These are phyloP conservation scores for Girardinichthys multiradiatus DNA, from an alignment of 2,113 vertebrate species.

Conservation along the genomic window DNA sequence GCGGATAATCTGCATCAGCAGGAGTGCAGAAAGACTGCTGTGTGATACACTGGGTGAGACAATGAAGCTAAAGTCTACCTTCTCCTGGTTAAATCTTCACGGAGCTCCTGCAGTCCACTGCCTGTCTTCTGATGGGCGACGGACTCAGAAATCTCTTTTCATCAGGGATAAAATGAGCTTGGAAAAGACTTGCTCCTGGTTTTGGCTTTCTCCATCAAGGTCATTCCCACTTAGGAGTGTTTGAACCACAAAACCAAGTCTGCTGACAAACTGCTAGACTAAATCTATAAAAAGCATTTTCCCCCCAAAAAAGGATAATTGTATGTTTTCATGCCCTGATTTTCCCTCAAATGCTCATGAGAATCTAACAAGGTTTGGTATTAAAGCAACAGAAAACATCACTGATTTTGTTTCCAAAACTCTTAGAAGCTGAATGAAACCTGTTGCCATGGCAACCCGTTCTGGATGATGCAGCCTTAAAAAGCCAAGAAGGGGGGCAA, in stretches of 20 bases:
- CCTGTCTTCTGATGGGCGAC: constrained; percentile 47
- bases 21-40: constrained; percentile 55
- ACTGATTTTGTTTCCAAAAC: constrained; percentile 26
- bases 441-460: constrained; percentile 57
- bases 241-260: background rate
- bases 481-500: background rate
- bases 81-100: constrained; percentile 38
- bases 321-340: constrained; percentile 13
- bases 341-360: constrained; percentile 1
- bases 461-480: constrained; percentile 15
- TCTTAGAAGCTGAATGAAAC: constrained; percentile 21
- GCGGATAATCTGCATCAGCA: constrained; percentile 52
- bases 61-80: constrained; percentile 27
- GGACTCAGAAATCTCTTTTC: constrained; percentile 57
- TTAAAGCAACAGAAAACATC: constrained; percentile 11
- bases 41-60: constrained; percentile 11
- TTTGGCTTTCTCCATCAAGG: constrained; percentile 62
- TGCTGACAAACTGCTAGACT: background rate
- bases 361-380: constrained; percentile 15
- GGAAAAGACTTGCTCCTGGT: constrained; percentile 20
- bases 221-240: constrained; percentile 24
- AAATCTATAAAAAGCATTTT: background rate
- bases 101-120: constrained; percentile 45
- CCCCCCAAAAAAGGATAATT: background rate
- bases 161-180: constrained; percentile 63